Base-by-base conservation (phyloP, 2,888 invertebrate species). In the Agonopterix subpropinquella region DNA sequence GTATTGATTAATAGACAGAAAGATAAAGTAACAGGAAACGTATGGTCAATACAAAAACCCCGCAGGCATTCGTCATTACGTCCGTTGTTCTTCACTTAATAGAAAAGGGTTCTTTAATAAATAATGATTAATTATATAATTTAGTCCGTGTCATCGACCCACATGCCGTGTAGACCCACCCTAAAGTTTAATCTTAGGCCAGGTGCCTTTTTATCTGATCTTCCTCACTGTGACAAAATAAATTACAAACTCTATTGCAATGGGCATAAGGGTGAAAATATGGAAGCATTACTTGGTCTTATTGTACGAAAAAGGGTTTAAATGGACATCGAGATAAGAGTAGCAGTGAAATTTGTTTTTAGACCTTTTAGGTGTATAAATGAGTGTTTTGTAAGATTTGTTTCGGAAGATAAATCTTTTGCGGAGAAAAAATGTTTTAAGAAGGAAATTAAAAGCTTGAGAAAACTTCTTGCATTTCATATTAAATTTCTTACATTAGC, bases 111-210 rank as follows among this genome's bases (percentile, higher is more conserved):
- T 76, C 63, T 58, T 70, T 71, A 39, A 10, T 39, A 77, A 77
- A 80, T 84, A 80, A 78, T 85, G 85, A 87, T 87, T 86, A 85
- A 87, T 86, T 80, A 78, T 76, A 65, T 77, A 78, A 83, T 85
- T 82, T 80, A 78, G 72, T 72, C 70, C 77, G 67, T 81, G 84
- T 86, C 86, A 86, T 84, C 82, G 78, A 64, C 70, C 61, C 58
- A 63, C 73, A 70, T 65, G 74, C 72, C 72, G 64, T 57, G 56
- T 52, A 49, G 54, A 61, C 69, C 77, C 69, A 69, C 73, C 75
- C 72, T 62, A 74, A 70, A 71, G 74, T 77, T 77, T 77, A 78
- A 80, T 78, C 48, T 75, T 64, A 63, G 57, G 63, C 87, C 87
- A 86, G 87, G 84, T 84, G 85, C 67, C 57, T 52, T 64, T 73